Conservation (phyloP, 1,140 invertebrate species). For the Drosophila repleta region DNA sequence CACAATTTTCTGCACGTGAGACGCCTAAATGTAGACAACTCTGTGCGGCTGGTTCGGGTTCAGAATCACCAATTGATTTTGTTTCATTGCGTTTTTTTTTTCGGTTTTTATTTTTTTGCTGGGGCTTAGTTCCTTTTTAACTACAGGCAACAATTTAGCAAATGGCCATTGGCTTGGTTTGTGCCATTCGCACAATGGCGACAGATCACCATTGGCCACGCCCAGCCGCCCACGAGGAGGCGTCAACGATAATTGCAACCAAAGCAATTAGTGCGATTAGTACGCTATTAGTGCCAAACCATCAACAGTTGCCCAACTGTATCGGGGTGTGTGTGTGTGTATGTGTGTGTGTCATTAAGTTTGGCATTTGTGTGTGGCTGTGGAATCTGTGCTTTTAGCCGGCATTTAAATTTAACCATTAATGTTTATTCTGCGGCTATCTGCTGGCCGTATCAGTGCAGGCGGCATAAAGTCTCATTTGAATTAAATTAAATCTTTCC, state of each 20-base stretch:
- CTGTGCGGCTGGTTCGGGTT: constrained; percentile 49
- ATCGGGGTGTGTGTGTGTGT: constrained; percentile 33
- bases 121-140: constrained; percentile 38
- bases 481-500: constrained; percentile 48
- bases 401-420: constrained; percentile 60
- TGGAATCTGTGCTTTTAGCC: constrained; percentile 26
- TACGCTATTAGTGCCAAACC: constrained; percentile 75
- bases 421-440: constrained; percentile 61
- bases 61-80: constrained; percentile 73
- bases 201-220: constrained; percentile 16
- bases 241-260: constrained; percentile 76
- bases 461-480: constrained; percentile 38
- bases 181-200: constrained; percentile 26
- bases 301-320: constrained; percentile 57
- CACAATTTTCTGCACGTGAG: constrained; percentile 58
- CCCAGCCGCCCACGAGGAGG: constrained; percentile 21
- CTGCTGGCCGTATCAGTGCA: constrained; percentile 1
- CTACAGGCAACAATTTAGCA: constrained; percentile 75
- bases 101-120: constrained; percentile 1
- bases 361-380: constrained; percentile 22
- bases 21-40: constrained; percentile 73
- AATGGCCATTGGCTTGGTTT: constrained; percentile 62
- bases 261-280: constrained; percentile 81
- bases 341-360: constrained; percentile 12
- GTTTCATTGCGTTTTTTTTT: constrained; percentile 28